phyloP scores from a whole-genome alignment of 2,888 invertebrate species.

The Rotaria sp. region DNA sequence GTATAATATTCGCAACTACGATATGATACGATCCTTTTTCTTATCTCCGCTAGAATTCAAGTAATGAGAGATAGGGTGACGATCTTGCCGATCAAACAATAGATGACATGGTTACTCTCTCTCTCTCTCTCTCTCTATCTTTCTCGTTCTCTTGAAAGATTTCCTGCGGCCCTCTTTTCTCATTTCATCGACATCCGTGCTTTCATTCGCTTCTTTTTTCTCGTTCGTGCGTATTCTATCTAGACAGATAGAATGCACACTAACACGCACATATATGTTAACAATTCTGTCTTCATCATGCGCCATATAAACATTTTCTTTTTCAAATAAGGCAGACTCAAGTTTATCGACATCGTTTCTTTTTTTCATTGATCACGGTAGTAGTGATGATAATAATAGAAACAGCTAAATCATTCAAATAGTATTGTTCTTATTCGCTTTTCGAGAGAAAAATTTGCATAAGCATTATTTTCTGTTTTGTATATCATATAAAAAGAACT shows the following conservation, averaged over 20 bases:
- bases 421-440: not conserved
- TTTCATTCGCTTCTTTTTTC: not conserved
- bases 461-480: not conserved
- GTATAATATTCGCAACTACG: not conserved
- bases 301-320: not conserved
- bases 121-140: not conserved
- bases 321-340: not conserved
- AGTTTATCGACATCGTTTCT: not conserved
- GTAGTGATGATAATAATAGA: not conserved
- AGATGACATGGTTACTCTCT: not conserved
- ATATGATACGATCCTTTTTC: not conserved
- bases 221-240: not conserved
- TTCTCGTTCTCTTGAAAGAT: not conserved
- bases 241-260: not conserved
- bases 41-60: not conserved
- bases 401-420: not conserved
- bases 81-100: slow-evolving; percentile 13
- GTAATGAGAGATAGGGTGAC: not conserved
- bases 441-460: not conserved
- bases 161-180: not conserved
- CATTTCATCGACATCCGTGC: not conserved
- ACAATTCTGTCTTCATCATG: not conserved
- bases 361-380: too few species aligned
- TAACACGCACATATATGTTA: not conserved
- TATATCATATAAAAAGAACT: not conserved